Base-by-base conservation (phyloP, 2,113 vertebrate genomes). In the Alligator sinensis region DNA sequence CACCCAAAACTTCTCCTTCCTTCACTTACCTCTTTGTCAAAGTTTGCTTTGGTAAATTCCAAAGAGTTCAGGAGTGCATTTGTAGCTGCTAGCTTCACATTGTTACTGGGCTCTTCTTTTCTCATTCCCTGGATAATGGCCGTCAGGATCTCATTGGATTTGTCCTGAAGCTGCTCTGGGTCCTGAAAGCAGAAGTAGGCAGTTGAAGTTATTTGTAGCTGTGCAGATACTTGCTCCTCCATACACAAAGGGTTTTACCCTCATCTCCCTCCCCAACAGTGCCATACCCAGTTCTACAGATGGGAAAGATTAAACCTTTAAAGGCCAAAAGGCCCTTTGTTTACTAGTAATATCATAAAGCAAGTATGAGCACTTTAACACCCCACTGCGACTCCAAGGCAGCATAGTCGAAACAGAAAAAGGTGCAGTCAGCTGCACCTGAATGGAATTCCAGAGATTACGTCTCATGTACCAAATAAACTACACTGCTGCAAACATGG, bases 111-210 rank as follows among this genome's bases (percentile, higher is more conserved):
- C 96, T 99, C 99, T 95, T 99, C 99, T 96, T 99, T 99, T 94
- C 99, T 98, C 99, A 99, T 99, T 87, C 99, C 99, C 98, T 99
- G 99, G 97, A 99, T 99, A 96, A 99, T 99, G 95, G 99, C 99
- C 1, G 99, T 99, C 97, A 99, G 98, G 97, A 99, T 99, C 97
- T 99, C 99, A 97, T 99, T 99, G 94, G 98, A 99, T 93, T 99
- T 99, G 63, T 99, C 99, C 97, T 99, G 99, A 87, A 99, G 99
- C 92, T 99, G 99, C 97, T 99, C 99, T 3, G 99, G 99, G 90
- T 99, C 99, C 99, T 99, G 89, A 75, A 92, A 94, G 13, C 61
- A 58, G 57, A 3, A 88, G 17, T 57, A 58, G 87, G 88, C 34
- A 19, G 61, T 76, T 5, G 34, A 58, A 34, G 72, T 89, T 19